Evolutionary conservation across 2,888 invertebrate genomes (phyloP), one percentile per base, ranked within the genome.

Genomic region (Isotomurus palustris): DNA sequence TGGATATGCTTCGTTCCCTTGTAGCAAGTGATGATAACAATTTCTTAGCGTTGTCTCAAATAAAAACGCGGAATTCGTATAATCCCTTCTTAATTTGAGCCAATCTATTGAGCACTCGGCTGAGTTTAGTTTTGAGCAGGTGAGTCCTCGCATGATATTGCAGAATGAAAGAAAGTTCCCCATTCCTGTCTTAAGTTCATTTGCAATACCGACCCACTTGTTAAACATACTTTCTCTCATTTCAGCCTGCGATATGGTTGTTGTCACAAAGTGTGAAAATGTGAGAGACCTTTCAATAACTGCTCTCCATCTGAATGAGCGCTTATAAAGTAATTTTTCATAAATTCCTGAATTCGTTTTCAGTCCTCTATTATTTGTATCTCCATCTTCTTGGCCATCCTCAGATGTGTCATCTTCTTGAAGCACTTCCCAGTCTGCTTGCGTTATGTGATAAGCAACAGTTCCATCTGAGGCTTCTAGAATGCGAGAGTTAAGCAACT

Each of bases 101-200:
- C 69, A 70, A 48, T 70, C 61, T 12, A 70, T 32, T 29, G 62
- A 65, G 6, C 69, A 63, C 45, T 65, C 66, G 10, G 53, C 48
- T 35, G 61, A 45, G n/a, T 62, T 60, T 10, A 68, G 29, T 27
- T 65, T 59, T 6, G 65, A 53, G 49, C 60, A 63, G 14, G 64
- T 53, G 8, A 70, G 55, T 2, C 64, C 69, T 25, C 65, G 29
- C 68, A 70, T 70, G 5, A 70, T 62, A 2, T 58, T 56, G 38
- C 56, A 64, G 48, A 70, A 70, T n/a, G 66, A 64, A 35, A 65
- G 67, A 49, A 70, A 64, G 47, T 70, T 70, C 19, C 69, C 69
- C 53, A 68, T 51, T 0, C 62, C 54, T 8, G 64, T 59, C 40
- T 67, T 60, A n/a, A 68, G 50, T 17, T 67, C 65, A 17, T 58